These are phyloP conservation scores for Halictus quadricinctus DNA, from an alignment of 2,888 invertebrate species.

Conservation along the genomic window DNA sequence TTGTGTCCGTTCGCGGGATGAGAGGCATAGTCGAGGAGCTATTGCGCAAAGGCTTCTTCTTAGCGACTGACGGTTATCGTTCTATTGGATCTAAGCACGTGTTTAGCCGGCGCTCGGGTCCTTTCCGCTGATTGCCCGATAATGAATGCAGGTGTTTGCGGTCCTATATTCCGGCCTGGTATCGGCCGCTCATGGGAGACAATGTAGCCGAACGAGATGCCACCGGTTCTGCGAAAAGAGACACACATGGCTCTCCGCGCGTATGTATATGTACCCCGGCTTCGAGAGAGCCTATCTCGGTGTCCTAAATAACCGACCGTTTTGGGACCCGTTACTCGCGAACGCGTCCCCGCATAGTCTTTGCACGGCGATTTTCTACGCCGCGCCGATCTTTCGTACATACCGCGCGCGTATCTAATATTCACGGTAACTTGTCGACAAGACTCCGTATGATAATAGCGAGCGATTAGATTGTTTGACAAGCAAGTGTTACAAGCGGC, in stretches of 20 bases:
- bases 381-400: constrained; percentile 8
- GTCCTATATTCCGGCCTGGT: constrained; percentile 29
- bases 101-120: constrained; percentile 40
- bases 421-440: constrained; percentile 46
- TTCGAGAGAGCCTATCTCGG: constrained; percentile 9
- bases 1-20: constrained; percentile 22
- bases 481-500: constrained; percentile 54
- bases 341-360: background rate
- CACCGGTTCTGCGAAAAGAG: constrained; percentile 20
- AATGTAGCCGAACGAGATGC: constrained; percentile 18
- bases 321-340: constrained; percentile 43
- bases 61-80: constrained; percentile 47
- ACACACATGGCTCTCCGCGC: background rate
- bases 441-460: constrained; percentile 46
- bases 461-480: constrained; percentile 60
- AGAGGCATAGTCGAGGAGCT: constrained; percentile 28
- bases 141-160: constrained; percentile 44
- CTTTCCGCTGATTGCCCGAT: constrained; percentile 56
- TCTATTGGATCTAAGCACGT: constrained; percentile 54
- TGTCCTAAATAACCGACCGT: constrained; percentile 38
- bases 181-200: background rate
- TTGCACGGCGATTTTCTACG: background rate
- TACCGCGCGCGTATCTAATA: constrained; percentile 19
- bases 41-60: constrained; percentile 48
- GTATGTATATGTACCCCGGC: background rate